Conservation (phyloP, 2,888 invertebrate species). For the Amiota minor region DNA sequence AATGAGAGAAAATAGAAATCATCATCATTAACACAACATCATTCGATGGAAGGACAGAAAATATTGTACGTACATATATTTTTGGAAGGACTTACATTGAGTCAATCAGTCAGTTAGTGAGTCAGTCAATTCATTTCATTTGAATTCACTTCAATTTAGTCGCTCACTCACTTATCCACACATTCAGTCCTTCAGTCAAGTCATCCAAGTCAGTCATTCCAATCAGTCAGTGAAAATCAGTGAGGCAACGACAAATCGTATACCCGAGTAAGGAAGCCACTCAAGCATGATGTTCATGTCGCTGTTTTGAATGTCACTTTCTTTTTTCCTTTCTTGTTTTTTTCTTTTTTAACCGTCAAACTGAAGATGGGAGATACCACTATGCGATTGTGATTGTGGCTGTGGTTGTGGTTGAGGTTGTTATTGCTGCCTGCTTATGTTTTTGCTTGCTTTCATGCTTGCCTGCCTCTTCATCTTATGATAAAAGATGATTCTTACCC, state of each 20-base stretch:
- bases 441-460: constrained; percentile 14
- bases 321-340: not conserved
- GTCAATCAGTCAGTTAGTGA: not conserved
- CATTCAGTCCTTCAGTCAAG: not conserved
- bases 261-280: not conserved
- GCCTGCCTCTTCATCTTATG: not conserved
- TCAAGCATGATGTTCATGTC: constrained; percentile 20
- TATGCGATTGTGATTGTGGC: not conserved
- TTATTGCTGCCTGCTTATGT: not conserved
- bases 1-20: not conserved
- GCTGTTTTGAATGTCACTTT: constrained; percentile 2
- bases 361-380: not conserved
- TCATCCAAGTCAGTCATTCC: not conserved
- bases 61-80: not conserved
- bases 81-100: constrained; percentile 13
- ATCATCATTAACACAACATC: constrained; percentile 1
- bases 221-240: too few species aligned
- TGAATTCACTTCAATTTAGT: not conserved
- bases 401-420: not conserved
- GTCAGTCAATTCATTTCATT: not conserved
- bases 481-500: constrained; percentile 47
- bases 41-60: not conserved
- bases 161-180: constrained; percentile 5
- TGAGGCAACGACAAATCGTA: too few species aligned
- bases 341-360: not conserved